Conservation (phyloP, 2,888 invertebrate genomes). For the Holacanthella duospinosa region DNA sequence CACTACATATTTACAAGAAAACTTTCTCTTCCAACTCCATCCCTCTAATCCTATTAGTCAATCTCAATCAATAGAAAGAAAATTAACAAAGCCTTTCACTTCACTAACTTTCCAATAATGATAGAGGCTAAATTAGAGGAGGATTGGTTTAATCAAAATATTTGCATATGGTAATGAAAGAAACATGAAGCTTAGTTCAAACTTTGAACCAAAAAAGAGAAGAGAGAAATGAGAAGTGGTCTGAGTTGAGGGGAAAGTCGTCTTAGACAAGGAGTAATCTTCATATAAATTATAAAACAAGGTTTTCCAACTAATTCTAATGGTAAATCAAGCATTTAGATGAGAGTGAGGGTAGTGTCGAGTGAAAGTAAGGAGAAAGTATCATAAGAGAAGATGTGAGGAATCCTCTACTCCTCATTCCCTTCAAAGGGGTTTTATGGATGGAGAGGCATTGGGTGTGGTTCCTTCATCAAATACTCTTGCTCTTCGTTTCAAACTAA, state of each 20-base stretch:
- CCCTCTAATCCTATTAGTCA: neutral
- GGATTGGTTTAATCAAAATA: conserved; percentile 1
- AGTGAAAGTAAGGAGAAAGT: neutral
- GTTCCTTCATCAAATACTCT: neutral
- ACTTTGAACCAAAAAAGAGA: neutral
- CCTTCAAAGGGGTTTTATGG: neutral
- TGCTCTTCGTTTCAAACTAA: no score
- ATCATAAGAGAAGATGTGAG: neutral
- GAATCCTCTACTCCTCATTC: neutral
- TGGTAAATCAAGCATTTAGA: conserved; percentile 21
- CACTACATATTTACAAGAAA: neutral
- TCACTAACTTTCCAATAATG: neutral
- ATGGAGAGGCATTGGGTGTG: neutral
- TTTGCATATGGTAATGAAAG: neutral
- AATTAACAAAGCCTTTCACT: neutral
- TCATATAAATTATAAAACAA: neutral
- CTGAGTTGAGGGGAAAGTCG: neutral
- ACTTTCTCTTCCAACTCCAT: neutral
- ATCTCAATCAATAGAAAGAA: neutral
- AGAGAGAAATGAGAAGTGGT: neutral
- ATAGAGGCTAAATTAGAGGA: neutral
- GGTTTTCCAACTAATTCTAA: conserved; percentile 16
- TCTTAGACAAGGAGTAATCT: neutral
- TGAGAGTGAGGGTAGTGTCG: neutral
- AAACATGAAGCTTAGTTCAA: neutral